A percentile compares a stretch with the other conserved stretches of the same genome.
phyloP scores from a whole-genome alignment of 1,140 invertebrate species.

The Apis florea region DNA sequence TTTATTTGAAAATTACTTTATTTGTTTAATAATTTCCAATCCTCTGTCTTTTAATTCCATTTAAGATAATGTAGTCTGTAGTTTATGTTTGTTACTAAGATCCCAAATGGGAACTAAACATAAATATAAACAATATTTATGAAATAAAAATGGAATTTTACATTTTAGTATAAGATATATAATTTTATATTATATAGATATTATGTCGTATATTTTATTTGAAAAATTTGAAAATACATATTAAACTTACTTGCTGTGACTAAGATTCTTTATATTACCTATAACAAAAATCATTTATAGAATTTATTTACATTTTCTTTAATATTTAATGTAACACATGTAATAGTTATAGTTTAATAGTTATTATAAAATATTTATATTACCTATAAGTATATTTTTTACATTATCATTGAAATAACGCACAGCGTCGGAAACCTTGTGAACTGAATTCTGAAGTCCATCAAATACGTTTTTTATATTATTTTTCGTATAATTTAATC shows the following conservation, averaged over 20 bases:
- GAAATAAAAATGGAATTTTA: background rate
- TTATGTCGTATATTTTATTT: background rate
- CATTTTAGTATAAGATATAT: background rate
- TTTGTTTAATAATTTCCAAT: background rate
- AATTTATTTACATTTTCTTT: background rate
- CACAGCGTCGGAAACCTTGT: background rate
- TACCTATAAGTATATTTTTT: background rate
- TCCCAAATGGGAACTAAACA: background rate
- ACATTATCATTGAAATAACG: too few relatives aligned
- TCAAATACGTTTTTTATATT: background rate
- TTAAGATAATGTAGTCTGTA: background rate
- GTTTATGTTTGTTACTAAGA: background rate
- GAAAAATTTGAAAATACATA: background rate
- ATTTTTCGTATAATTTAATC: background rate
- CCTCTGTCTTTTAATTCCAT: background rate
- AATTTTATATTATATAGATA: background rate
- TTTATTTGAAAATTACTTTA: conserved; percentile 8
- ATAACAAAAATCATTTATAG: background rate
- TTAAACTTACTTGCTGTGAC: background rate
- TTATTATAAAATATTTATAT: background rate
- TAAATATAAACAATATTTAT: conserved; percentile 13
- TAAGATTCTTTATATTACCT: fast-evolving
- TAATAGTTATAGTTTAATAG: background rate
- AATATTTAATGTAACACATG: background rate
- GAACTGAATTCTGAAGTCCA: background rate